Evolutionary conservation across 2,113 vertebrate genomes (phyloP), one percentile per base, ranked within the genome.

Genomic region (Cheilinus undulatus): DNA sequence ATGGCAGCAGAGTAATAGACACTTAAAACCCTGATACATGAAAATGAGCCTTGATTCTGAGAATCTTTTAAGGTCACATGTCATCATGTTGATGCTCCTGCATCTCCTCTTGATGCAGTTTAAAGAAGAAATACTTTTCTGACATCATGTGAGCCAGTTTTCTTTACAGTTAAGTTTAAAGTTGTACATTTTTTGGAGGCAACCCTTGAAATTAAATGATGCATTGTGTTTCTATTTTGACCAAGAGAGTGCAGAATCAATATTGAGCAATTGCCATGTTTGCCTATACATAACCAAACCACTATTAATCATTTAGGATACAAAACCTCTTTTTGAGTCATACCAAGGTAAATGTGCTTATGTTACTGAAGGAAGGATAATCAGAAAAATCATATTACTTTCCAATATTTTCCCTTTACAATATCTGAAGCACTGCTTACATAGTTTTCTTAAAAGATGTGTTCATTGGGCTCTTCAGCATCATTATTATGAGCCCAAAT

Each of bases 401-500:
- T 1, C 1, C 5, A 17, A 24, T 49, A 13, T 19, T 19, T 30
- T 17, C 15, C 2, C 27, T 46, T 23, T 3, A 58, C 3, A 12
- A 1, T 48, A 6, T 57, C 20, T 24, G 4, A 43, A 2, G 2
- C 2, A 10, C 32, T 4, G 19, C 60, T 40, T 36, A 51, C 38
- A 10, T 66, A 24, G 26, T 20, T 51, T 22, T 43, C 34, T 58
- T 61, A 56, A 3, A 60, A 28, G 22, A 67, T 28, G 5, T 6
- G 1, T 23, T 70, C 9, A 24, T 5, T 48, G 7, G 8, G 38
- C 19, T 9, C 38, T 15, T 57, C n/a, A 36, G 28, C 71, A 46
- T 83, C 23, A 38, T n/a, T 15, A 46, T 45, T 56, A 64, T 5
- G n/a, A 51, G 54, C 80, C 27, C 40, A 43, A 65, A 42, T 24